Percentiles rank a stretch among this genome's conserved stretches.
phyloP scores from a whole-genome alignment of 1,140 invertebrate species.

The Pseudomyrmex sp. region DNA sequence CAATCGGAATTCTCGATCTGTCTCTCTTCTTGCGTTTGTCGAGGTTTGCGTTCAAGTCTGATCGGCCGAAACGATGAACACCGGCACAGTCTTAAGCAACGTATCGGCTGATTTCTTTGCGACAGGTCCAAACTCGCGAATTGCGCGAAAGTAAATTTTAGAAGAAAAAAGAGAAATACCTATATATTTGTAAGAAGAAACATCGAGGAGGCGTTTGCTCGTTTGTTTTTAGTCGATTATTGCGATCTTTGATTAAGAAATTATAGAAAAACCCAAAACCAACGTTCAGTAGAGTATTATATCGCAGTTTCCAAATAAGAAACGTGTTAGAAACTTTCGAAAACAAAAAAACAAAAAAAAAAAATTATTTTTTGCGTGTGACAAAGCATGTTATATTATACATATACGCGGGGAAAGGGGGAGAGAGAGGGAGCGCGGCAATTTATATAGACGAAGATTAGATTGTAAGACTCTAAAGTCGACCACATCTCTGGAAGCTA shows the following conservation, averaged over 20 bases:
- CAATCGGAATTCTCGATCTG: no score
- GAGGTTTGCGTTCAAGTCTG: not conserved
- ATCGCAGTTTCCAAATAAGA: no score
- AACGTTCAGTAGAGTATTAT: no score
- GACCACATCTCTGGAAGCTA: constrained; percentile 18
- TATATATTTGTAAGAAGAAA: no score
- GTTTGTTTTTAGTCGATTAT: no score
- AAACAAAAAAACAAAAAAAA: not conserved
- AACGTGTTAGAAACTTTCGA: not conserved
- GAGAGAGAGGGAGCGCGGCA: no score
- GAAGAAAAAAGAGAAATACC: no score
- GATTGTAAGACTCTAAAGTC: constrained; percentile 3
- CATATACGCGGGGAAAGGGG: no score
- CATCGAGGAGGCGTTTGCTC: no score
- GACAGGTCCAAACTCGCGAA: not conserved
- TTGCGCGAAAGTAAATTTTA: not conserved
- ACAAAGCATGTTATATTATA: not conserved
- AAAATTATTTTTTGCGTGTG: constrained; percentile 7
- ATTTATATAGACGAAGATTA: not conserved
- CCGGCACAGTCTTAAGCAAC: not conserved
- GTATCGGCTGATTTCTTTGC: not conserved
- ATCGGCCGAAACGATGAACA: not conserved
- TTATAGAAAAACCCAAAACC: no score
- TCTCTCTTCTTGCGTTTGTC: not conserved
- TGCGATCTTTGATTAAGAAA: no score